phyloP scores from a whole-genome alignment of 2,888 invertebrate species.

The Macrostomum cliftonense region DNA sequence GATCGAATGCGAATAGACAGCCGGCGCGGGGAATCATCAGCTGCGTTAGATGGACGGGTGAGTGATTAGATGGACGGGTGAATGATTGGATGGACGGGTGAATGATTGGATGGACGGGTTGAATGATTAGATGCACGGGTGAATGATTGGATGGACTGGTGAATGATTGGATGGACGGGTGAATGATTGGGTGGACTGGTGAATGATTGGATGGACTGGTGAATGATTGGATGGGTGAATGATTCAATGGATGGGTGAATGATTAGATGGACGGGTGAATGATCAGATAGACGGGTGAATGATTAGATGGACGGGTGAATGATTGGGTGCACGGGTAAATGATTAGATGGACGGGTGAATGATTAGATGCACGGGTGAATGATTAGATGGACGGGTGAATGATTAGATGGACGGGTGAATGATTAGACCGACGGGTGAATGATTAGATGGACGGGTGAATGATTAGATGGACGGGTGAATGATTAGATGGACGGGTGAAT shows the following conservation, averaged over 20 bases:
- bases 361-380: background rate
- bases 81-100: background rate
- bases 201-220: too few species aligned
- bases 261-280: too few species aligned
- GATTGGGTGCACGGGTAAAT: too few species aligned
- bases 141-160: background rate
- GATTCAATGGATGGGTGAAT: too few species aligned
- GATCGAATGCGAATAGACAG: conserved; percentile 32
- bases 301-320: too few species aligned
- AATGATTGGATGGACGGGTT: background rate
- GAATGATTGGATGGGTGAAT: too few species aligned
- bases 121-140: background rate
- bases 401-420: too few species aligned
- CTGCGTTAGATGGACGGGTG: background rate
- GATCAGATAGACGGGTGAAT: too few species aligned
- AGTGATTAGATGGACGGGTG: background rate
- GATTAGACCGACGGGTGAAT: too few species aligned
- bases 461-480: too few species aligned
- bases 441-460: too few species aligned
- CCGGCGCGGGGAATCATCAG: conserved; percentile 13
- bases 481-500: too few species aligned
- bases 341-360: background rate
- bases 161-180: background rate
- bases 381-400: background rate
- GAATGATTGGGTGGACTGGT: background rate